phyloP scores from a whole-genome alignment of 2,797 vertebrate genomes.

The Gila robusta region DNA sequence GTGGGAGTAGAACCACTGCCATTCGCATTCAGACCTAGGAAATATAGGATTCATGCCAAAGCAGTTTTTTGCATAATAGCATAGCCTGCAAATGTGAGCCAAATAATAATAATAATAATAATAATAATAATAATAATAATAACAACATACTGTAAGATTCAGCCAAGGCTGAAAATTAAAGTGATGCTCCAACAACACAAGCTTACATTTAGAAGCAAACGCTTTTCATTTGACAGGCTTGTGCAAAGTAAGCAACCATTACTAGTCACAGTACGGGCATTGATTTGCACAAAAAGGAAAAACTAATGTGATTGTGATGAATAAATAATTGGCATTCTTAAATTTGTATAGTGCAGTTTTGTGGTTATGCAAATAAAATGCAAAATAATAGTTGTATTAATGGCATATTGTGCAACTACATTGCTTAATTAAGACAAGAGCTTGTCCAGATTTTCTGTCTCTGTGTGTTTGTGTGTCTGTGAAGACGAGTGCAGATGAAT shows the following conservation, averaged over 20 bases:
- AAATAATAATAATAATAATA: background rate
- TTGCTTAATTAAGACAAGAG: slow-evolving; percentile 16
- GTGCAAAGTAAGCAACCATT: background rate
- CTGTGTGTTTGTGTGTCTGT: slow-evolving; percentile 30
- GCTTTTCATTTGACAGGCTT: background rate
- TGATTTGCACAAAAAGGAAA: background rate
- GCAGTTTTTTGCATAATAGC: background rate
- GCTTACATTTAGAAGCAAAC: background rate
- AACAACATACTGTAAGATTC: background rate
- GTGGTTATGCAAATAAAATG: background rate
- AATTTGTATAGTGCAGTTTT: background rate
- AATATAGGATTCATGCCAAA: background rate
- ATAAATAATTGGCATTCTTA: slow-evolving; percentile 1
- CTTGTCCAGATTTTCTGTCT: slow-evolving; percentile 28
- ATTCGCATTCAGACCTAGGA: background rate
- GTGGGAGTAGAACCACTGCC: background rate
- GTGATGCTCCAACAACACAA: background rate
- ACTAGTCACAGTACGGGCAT: background rate
- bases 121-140: background rate
- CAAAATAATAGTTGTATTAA: background rate
- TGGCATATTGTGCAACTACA: background rate
- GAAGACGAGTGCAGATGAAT: slow-evolving; percentile 40
- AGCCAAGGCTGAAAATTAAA: background rate
- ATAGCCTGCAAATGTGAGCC: background rate
- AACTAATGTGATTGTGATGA: background rate